Percentiles rank a stretch among this genome's conserved stretches.
Conservation (phyloP, 2,888 invertebrate genomes). For the Epistrophe eligans region DNA sequence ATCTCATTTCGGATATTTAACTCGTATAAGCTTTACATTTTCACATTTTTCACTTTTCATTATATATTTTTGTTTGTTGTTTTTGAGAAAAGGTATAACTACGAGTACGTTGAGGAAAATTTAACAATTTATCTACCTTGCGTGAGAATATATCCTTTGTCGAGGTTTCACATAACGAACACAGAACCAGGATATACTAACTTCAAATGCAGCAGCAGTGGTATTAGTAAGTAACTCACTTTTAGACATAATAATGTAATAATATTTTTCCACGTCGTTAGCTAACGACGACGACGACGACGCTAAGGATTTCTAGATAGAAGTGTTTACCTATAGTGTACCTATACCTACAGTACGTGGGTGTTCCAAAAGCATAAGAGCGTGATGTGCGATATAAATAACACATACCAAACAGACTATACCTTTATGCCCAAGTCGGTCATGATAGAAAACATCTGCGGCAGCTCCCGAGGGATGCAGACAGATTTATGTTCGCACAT, state of each 20-base stretch:
- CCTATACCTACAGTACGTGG: not conserved
- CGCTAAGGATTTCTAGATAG: slow-evolving; percentile 1
- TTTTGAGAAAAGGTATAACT: slow-evolving; percentile 12
- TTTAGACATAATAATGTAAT: slow-evolving; percentile 72
- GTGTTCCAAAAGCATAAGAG: slow-evolving; percentile 24
- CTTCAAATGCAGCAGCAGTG: slow-evolving; percentile 59
- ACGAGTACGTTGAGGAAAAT: slow-evolving; percentile 31
- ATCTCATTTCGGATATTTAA: slow-evolving; percentile 21
- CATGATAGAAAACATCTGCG: slow-evolving; percentile 73
- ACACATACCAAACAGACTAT: slow-evolving; percentile 26
- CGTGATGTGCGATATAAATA: slow-evolving; percentile 57
- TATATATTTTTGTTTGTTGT: slow-evolving; percentile 7
- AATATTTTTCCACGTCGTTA: slow-evolving; percentile 73
- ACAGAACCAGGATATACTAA: slow-evolving; percentile 28
- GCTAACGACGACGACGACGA: slow-evolving; percentile 17
- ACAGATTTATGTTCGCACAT: slow-evolving; percentile 72
- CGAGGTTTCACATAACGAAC: slow-evolving; percentile 1
- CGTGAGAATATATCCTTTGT: slow-evolving; percentile 68
- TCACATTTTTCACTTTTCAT: slow-evolving; percentile 29
- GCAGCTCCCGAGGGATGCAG: slow-evolving; percentile 70
- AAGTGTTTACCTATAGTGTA: not conserved
- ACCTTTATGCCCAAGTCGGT: slow-evolving; percentile 48
- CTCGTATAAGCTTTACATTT: not conserved
- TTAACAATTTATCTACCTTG: slow-evolving; percentile 63
- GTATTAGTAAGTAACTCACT: slow-evolving; percentile 67